Evolutionary conservation across 1,140 invertebrate genomes (phyloP), one percentile per base, ranked within the genome.

Genomic region (Drosophila sturtevanti): DNA sequence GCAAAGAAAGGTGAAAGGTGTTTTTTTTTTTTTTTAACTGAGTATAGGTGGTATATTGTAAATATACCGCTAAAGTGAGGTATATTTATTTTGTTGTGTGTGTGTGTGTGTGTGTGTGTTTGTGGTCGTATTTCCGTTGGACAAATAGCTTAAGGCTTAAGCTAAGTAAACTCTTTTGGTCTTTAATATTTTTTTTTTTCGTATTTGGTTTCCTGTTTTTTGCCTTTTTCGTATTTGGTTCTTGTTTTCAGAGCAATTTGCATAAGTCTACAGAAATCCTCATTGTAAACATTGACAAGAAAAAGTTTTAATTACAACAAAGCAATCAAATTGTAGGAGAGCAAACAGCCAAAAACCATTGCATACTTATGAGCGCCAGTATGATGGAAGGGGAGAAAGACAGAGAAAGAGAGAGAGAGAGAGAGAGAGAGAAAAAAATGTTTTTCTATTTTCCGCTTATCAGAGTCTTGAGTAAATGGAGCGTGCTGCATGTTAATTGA

Each of bases 291-390:
- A 81, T 81, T 86, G 77, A 75, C 68, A 63, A 24, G 41, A 48
- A 70, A 78, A 81, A 77, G 68, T 86, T 87, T 77, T 77, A 87
- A 82, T 79, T 87, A 82, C 84, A 73, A 79, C 84, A 82, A 87
- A 63, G 72, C 66, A 81, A 81, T 86, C 71, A 62, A 48, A 48
- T 68, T 80, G 54, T 56, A 35, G 24, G 1, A 70, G 44, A 58
- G 38, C 22, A 63, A 72, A 72, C 70, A 70, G 41, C 41, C 41
- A 51, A 34, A 76, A 71, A 61, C 37, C 56, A 55, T 75, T 64
- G 79, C 81, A 76, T 81, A 87, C 82, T 87, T 79, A 78, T 81
- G 55, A 79, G 81, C 67, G 71, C 67, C 52, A 27, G 48, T 22
- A 18, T 11, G 48, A 51, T 4, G n/a, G 16, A 21, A 9, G 18